Conservation (phyloP, 64 coral and sea anemone species). For the Montipora sp. region DNA sequence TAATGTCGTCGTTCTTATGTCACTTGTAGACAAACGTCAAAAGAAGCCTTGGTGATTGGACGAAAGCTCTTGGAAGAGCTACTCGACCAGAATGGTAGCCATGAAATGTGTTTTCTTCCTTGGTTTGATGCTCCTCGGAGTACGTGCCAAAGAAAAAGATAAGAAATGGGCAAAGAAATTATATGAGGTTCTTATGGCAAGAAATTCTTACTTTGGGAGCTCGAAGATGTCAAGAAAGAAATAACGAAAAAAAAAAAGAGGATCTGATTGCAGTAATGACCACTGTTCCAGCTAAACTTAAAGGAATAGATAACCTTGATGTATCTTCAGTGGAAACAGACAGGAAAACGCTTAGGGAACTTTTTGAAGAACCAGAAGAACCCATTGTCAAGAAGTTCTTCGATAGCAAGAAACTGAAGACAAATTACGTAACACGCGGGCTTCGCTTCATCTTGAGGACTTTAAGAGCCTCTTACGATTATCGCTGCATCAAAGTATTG, state of each 20-base stretch:
- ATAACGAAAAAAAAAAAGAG: too few species aligned
- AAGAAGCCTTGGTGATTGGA: too few species aligned
- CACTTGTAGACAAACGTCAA: too few species aligned
- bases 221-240: background rate
- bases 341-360: background rate
- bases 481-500: slow-evolving; percentile 3
- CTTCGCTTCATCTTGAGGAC: slow-evolving; percentile 37
- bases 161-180: slow-evolving; percentile 13
- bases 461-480: slow-evolving; percentile 2
- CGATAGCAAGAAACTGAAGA: background rate
- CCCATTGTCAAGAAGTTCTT: slow-evolving; percentile 32
- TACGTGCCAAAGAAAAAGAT: background rate
- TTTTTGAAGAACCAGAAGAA: slow-evolving; percentile 8
- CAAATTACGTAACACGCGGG: slow-evolving; percentile 5
- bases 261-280: background rate
- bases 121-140: background rate
- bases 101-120: background rate
- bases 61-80: too few species aligned
- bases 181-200: background rate
- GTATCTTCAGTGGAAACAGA: background rate
- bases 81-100: background rate
- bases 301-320: slow-evolving; percentile 32
- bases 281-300: background rate
- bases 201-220: background rate
- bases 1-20: too few species aligned